Evolutionary conservation across 2,888 invertebrate genomes (phyloP).

Genomic region (Brachypterus glaber): DNA sequence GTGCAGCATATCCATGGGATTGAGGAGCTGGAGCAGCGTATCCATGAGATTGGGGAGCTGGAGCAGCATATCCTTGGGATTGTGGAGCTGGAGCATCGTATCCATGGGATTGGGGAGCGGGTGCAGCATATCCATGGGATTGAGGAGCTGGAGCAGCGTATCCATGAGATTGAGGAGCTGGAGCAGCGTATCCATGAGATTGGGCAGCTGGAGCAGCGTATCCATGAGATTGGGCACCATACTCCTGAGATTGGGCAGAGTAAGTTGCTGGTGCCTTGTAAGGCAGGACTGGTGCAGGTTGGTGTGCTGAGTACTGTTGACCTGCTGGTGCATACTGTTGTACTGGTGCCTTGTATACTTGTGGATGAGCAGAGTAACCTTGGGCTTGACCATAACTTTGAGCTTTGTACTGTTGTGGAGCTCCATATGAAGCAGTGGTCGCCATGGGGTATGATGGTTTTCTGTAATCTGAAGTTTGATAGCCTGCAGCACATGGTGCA

Average conservation of each 20-base stretch:
- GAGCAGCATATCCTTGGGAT: constrained; percentile 7
- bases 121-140: constrained; percentile 11
- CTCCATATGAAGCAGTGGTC: constrained; percentile 10
- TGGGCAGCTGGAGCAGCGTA: constrained; percentile 15
- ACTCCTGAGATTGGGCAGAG: constrained; percentile 15
- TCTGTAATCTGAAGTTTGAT: constrained; percentile 14
- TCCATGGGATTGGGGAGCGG: constrained; percentile 10
- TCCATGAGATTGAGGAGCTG: constrained; percentile 17
- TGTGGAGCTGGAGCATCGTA: constrained; percentile 19
- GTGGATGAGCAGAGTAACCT: constrained; percentile 21
- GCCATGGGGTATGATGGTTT: constrained; percentile 8
- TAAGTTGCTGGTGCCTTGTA: constrained; percentile 22
- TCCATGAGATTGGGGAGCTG: constrained; percentile 10
- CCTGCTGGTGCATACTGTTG: constrained; percentile 11
- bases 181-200: constrained; percentile 14
- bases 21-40: constrained; percentile 18
- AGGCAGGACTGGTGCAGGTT: constrained; percentile 9
- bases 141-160: constrained; percentile 19
- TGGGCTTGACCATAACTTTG: constrained; percentile 16
- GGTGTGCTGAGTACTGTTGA: neutral
- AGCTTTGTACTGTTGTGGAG: constrained; percentile 10
- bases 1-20: constrained; percentile 12
- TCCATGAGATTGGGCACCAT: constrained; percentile 12
- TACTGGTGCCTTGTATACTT: constrained; percentile 5
- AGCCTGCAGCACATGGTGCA: constrained; percentile 14